Conservation (phyloP, 2,113 vertebrate species). For the Oreochromis niloticus region DNA sequence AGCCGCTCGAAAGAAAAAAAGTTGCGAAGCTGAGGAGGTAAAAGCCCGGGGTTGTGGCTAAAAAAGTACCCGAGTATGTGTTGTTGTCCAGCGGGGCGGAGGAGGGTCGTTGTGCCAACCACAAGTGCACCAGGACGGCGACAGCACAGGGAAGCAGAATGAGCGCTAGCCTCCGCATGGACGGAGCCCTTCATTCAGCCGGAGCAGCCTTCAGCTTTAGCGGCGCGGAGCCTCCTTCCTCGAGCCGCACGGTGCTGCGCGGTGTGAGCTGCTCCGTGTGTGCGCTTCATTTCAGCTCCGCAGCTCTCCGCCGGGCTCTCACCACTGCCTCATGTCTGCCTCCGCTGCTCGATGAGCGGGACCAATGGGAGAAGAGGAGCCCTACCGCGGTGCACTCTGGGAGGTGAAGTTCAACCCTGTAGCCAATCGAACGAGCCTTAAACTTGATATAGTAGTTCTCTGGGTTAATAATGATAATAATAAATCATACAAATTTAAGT, state of each 20-base stretch:
- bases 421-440: not conserved
- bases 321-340: constrained; percentile 57
- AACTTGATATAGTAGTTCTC: not conserved
- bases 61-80: constrained; percentile 62
- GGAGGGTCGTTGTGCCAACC: constrained; percentile 72
- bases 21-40: constrained; percentile 15
- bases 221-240: constrained; percentile 30
- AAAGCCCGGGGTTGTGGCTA: not conserved
- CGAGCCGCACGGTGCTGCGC: constrained; percentile 17
- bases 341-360: constrained; percentile 34
- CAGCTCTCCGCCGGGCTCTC: constrained; percentile 35
- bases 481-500: not conserved
- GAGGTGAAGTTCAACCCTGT: constrained; percentile 38
- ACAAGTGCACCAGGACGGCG: constrained; percentile 87
- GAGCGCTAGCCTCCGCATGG: constrained; percentile 88
- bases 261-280: constrained; percentile 20
- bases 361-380: constrained; percentile 60
- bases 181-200: constrained; percentile 66
- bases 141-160: constrained; percentile 82
- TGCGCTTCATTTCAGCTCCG: constrained; percentile 40
- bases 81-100: constrained; percentile 58
- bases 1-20: constrained; percentile 11
- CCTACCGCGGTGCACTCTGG: constrained; percentile 41
- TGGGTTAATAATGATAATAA: not conserved
- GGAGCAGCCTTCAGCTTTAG: constrained; percentile 47